phyloP scores from a whole-genome alignment of 2,797 vertebrate genomes.

The Smutsia temminckii region DNA sequence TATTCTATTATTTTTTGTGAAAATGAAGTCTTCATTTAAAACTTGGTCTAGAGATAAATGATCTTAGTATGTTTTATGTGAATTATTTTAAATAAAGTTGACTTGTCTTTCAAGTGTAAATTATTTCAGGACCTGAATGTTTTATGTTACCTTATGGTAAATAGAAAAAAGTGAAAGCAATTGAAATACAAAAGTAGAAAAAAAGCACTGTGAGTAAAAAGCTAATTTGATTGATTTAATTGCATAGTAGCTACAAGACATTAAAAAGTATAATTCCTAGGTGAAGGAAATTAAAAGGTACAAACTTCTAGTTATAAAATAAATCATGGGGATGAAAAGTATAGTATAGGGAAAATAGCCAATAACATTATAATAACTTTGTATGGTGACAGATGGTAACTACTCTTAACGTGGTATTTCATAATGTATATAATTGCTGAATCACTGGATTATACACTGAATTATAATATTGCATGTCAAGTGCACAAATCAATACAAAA shows the following conservation, averaged over 20 bases:
- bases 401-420: too few species aligned
- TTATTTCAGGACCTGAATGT: background rate
- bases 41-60: background rate
- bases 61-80: background rate
- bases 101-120: background rate
- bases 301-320: too few species aligned
- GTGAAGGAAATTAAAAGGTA: too few species aligned
- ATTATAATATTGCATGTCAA: too few species aligned
- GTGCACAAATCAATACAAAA: too few species aligned
- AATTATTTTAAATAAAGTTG: constrained; percentile 31
- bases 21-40: background rate
- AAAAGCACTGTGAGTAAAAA: background rate
- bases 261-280: background rate
- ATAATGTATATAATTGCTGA: too few species aligned
- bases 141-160: background rate
- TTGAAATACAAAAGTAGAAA: background rate
- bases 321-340: too few species aligned
- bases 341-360: too few species aligned
- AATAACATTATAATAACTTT: too few species aligned
- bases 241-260: background rate
- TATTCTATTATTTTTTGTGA: background rate
- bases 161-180: background rate
- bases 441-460: too few species aligned
- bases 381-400: too few species aligned
- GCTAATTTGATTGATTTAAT: constrained; percentile 5